phyloP scores from a whole-genome alignment of 2,888 invertebrate species.

The Ctena decussata region DNA sequence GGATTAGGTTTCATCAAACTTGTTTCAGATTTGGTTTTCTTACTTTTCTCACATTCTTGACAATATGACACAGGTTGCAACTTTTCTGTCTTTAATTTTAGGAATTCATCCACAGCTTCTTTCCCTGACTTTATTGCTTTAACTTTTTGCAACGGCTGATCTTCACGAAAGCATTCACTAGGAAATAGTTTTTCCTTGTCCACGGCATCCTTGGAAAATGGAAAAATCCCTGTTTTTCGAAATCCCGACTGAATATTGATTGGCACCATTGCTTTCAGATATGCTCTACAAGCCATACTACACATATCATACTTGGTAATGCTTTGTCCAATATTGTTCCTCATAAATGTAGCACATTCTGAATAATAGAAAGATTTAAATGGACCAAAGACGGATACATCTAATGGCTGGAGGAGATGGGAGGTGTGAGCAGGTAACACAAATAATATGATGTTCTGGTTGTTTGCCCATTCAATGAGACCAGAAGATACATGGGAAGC shows the following conservation, averaged over 20 bases:
- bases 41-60: neutral
- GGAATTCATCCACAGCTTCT: neutral
- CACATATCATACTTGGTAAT: too few relatives aligned
- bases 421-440: conserved; percentile 40
- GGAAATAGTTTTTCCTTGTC: too few relatives aligned
- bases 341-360: conserved; percentile 39
- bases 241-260: too few relatives aligned
- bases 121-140: too few relatives aligned
- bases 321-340: too few relatives aligned
- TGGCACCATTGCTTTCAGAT: too few relatives aligned
- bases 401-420: conserved; percentile 49
- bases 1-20: neutral
- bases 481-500: conserved; percentile 18
- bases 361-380: conserved; percentile 41
- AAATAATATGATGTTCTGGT: conserved; percentile 26
- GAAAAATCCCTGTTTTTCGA: too few relatives aligned
- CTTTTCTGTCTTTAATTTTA: too few relatives aligned
- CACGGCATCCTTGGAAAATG: too few relatives aligned
- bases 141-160: too few relatives aligned
- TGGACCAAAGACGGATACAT: conserved; percentile 53
- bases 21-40: neutral
- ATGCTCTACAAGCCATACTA: too few relatives aligned
- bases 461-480: conserved; percentile 40
- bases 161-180: too few relatives aligned
- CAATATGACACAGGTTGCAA: neutral